Evolutionary conservation across 30 jellyfish, hydroid and myxozoan species (phyloP), one percentile per base, ranked within the genome.

Genomic region (Aurelia aurita): DNA sequence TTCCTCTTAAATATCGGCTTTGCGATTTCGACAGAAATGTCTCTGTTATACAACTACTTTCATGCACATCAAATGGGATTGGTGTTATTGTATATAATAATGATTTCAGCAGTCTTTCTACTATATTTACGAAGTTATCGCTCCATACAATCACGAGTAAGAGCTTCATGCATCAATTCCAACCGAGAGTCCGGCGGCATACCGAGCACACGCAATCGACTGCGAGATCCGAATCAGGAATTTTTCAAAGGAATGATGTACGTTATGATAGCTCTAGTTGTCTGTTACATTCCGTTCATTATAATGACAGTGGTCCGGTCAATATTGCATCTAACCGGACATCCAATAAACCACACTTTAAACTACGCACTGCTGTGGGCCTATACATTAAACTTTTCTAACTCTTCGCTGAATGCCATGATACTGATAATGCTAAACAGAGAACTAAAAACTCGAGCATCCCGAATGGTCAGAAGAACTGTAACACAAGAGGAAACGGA

Each of bases 311-410:
- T 69, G 9, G 81, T 22, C 6, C 34, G 66, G 81, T 12, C 66
- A 18, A 43, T 39, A 13, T 49, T 69, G 32, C 81, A 69, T 27
- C 64, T 69, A 21, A 49, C 65, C 18, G 81, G 81, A 16, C 49
- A 23, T 35, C 18, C 81, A 18, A 35, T 20, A 35, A 35, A 69
- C 16, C 45, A 44, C 20, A 43, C 58, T 16, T 39, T 39, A 15
- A 69, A 31, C 4, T 69, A 34, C 27, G 27, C 65, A 14, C 81
- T 69, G 7, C 66, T 63, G 15, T 39, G 49, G 81, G 81, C 81
- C 21, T 69, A 69, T 44, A 63, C 26, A 16, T 15, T 69, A 61
- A 69, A 69, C 22, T 32, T 61, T 11, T 63, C 53, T 39, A 69
- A 63, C 18, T 61, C 81, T 15, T 32, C 81, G 19, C 49, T 34